Evolutionary conservation across 2,888 invertebrate genomes (phyloP).

Genomic region (Glyphotaelius pellucidus): DNA sequence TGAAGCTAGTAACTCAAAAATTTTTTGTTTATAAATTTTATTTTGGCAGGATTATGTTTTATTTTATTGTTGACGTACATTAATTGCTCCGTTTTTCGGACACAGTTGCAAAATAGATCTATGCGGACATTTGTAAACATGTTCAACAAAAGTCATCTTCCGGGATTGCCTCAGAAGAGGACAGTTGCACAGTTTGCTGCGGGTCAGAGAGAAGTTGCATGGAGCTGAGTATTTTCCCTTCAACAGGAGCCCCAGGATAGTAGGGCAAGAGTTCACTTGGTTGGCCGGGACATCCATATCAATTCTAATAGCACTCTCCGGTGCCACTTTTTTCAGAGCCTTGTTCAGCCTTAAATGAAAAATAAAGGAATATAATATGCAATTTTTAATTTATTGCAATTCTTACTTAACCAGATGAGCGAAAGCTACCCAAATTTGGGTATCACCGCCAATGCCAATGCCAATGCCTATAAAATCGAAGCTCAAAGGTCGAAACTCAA

Average conservation of each 20-base stretch:
- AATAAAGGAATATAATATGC: neutral
- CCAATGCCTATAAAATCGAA: too few species aligned
- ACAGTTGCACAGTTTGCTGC: slow-evolving; percentile 68
- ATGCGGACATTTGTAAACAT: slow-evolving; percentile 72
- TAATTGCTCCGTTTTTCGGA: slow-evolving; percentile 71
- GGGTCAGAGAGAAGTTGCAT: slow-evolving; percentile 21
- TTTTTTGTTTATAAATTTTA: neutral
- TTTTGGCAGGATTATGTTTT: neutral
- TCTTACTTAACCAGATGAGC: neutral
- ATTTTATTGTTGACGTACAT: slow-evolving; percentile 69
- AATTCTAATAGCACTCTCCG: neutral
- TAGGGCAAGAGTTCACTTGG: slow-evolving; percentile 19
- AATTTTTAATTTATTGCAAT: neutral
- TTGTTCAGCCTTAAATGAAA: slow-evolving; percentile 38
- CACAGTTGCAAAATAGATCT: slow-evolving; percentile 71
- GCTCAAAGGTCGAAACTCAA: too few species aligned
- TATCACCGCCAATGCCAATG: too few species aligned
- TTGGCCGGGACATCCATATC: slow-evolving; percentile 69
- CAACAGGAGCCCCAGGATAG: slow-evolving; percentile 20
- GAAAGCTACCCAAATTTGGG: too few species aligned
- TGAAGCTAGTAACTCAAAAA: neutral
- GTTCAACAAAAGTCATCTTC: slow-evolving; percentile 70
- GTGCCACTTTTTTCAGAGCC: slow-evolving; percentile 7
- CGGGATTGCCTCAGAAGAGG: slow-evolving; percentile 67
- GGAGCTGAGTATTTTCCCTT: neutral